Evolutionary conservation across 2,113 vertebrate genomes (phyloP).

Genomic region (Python bivittatus): DNA sequence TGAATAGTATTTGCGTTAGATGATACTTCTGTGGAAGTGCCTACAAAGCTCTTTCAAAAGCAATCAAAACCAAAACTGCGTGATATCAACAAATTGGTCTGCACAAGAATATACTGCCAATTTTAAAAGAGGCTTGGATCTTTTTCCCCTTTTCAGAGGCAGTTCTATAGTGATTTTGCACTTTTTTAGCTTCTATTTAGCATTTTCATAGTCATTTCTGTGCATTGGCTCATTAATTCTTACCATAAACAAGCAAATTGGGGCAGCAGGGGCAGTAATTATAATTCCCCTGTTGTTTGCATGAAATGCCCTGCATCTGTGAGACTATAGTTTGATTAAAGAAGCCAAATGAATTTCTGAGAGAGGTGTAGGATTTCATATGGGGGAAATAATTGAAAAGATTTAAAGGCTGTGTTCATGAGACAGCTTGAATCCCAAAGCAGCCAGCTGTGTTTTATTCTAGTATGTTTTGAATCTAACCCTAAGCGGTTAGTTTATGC

Average conservation of each 20-base stretch:
- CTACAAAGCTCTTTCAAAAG: background rate
- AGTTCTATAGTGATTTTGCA: background rate
- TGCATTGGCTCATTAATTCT: background rate
- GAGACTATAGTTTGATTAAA: background rate
- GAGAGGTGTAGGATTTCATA: background rate
- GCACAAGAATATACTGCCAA: background rate
- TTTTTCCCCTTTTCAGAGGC: background rate
- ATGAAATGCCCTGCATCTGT: background rate
- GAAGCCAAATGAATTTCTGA: background rate
- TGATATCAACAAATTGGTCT: background rate
- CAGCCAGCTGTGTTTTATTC: background rate
- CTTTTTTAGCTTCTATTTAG: background rate
- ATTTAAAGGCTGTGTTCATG: background rate
- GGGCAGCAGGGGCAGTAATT: background rate
- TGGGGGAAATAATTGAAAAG: background rate
- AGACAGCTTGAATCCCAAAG: background rate
- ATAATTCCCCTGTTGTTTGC: too few species aligned
- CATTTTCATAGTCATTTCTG: background rate
- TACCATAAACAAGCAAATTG: background rate
- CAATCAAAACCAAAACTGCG: background rate
- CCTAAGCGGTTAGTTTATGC: background rate
- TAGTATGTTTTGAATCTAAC: background rate
- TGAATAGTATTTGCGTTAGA: background rate
- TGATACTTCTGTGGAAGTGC: background rate
- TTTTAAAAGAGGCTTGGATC: background rate